Evolutionary conservation across 1,140 invertebrate species (phyloP).

Genomic region (Drosophila neocordata): DNA sequence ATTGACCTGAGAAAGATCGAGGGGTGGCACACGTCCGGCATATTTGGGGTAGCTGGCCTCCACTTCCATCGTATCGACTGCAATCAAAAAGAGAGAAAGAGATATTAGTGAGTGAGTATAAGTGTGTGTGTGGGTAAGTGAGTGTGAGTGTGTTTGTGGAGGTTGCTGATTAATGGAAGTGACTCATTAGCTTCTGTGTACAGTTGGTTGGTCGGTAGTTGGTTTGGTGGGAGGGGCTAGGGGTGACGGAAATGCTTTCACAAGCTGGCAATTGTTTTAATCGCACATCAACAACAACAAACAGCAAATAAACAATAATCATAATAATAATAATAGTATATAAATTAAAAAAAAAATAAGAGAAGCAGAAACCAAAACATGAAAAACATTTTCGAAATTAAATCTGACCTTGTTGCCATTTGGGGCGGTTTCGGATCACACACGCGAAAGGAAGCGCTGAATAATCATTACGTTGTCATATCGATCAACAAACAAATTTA

Average conservation of each 20-base stretch:
- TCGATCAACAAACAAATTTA: slow-evolving; percentile 56
- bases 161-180: slow-evolving; percentile 63
- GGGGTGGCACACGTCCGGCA: slow-evolving; percentile 77
- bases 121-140: not conserved
- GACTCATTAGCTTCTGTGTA: slow-evolving; percentile 42
- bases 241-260: slow-evolving; percentile 73
- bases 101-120: not conserved
- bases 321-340: slow-evolving; percentile 37
- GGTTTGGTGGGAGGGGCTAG: slow-evolving; percentile 11
- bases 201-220: not conserved
- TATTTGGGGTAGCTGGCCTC: slow-evolving; percentile 78
- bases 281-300: slow-evolving; percentile 55
- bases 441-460: slow-evolving; percentile 78
- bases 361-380: not conserved
- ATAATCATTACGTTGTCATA: slow-evolving; percentile 73
- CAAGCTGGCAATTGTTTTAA: slow-evolving; percentile 75
- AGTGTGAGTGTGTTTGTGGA: not conserved
- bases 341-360: not conserved
- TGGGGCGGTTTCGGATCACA: slow-evolving; percentile 44
- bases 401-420: slow-evolving; percentile 74
- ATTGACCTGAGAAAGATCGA: slow-evolving; percentile 76
- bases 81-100: slow-evolving; percentile 37
- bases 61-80: slow-evolving; percentile 70
- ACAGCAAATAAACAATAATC: slow-evolving; percentile 33
- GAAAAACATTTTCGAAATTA: slow-evolving; percentile 39